Percentiles rank a stretch among this genome's conserved stretches.
Evolutionary conservation across 2,888 invertebrate genomes (phyloP).

Genomic region (Hirtodrosophila confusa): DNA sequence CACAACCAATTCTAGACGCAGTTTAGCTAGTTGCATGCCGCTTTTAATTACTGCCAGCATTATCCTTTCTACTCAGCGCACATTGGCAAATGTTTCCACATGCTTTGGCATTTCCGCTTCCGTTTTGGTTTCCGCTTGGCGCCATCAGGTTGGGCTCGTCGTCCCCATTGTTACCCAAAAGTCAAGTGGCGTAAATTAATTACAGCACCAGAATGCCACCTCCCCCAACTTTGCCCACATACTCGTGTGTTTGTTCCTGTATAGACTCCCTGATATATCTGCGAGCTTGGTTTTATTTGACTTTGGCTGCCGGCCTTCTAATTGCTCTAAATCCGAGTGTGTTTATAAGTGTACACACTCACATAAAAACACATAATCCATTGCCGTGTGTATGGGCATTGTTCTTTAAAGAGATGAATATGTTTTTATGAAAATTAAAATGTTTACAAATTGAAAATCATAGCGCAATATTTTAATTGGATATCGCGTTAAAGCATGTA

Average conservation of each 20-base stretch:
- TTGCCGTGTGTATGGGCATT: conserved; percentile 14
- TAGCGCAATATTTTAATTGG: conserved; percentile 76
- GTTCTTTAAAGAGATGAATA: conserved; percentile 41
- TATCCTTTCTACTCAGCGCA: conserved; percentile 46
- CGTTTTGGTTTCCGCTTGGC: conserved; percentile 65
- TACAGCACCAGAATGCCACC: conserved; percentile 55
- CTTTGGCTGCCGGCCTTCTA: conserved; percentile 51
- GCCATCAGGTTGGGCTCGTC: conserved; percentile 49
- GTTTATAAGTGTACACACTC: conserved; percentile 21
- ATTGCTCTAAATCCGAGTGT: conserved; percentile 65
- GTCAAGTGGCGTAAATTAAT: conserved; percentile 80
- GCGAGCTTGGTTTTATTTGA: conserved; percentile 45
- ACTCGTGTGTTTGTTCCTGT: conserved; percentile 7
- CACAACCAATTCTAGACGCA: conserved; percentile 18
- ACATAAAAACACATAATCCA: conserved; percentile 10
- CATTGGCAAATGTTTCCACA: conserved; percentile 80
- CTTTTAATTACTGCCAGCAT: conserved; percentile 66
- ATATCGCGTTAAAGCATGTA: conserved; percentile 40
- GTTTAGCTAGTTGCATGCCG: conserved; percentile 44
- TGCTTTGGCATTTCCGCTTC: conserved; percentile 73
- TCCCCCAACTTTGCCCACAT: not conserved
- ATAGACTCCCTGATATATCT: conserved; percentile 62
- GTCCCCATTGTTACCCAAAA: conserved; percentile 60
- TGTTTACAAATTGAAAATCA: conserved; percentile 62
- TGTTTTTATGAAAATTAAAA: conserved; percentile 40